Evolutionary conservation across 1,140 invertebrate species (phyloP).

Genomic region (Trichonephila clavata): DNA sequence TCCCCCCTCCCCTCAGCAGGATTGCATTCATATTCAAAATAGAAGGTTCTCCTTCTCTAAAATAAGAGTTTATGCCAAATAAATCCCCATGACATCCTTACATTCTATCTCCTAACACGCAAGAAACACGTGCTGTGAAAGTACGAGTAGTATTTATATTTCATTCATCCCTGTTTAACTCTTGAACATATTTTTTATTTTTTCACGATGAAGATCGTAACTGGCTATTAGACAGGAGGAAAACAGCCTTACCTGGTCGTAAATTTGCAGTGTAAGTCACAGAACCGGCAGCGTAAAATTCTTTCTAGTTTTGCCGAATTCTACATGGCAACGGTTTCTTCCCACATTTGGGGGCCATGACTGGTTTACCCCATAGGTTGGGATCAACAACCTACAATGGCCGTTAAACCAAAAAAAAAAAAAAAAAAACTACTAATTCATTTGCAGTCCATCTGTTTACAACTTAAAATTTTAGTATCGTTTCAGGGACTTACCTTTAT

Average conservation of each 20-base stretch:
- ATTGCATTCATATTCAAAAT: not conserved
- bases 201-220: not conserved
- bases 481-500: not conserved
- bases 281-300: slow-evolving; percentile 2
- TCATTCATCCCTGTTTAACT: slow-evolving; percentile 13
- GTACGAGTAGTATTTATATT: slow-evolving; percentile 13
- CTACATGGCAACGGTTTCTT: slow-evolving; percentile 6
- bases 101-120: not conserved
- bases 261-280: not conserved
- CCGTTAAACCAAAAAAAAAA: slow-evolving; percentile 14
- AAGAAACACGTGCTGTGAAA: not conserved
- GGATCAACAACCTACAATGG: slow-evolving; percentile 51
- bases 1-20: not conserved
- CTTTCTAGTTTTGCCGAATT: slow-evolving; percentile 7
- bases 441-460: not conserved
- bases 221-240: slow-evolving; percentile 21
- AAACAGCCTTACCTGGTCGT: not conserved
- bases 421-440: not conserved
- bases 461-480: not conserved
- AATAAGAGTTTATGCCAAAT: not conserved
- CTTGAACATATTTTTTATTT: not conserved
- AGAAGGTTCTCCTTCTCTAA: not conserved
- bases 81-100: not conserved
- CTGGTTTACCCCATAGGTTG: slow-evolving; percentile 35
- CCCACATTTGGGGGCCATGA: slow-evolving; percentile 55